These are phyloP conservation scores for Amniataba percoides DNA, from an alignment of 2,797 vertebrate species.

Conservation along the genomic window DNA sequence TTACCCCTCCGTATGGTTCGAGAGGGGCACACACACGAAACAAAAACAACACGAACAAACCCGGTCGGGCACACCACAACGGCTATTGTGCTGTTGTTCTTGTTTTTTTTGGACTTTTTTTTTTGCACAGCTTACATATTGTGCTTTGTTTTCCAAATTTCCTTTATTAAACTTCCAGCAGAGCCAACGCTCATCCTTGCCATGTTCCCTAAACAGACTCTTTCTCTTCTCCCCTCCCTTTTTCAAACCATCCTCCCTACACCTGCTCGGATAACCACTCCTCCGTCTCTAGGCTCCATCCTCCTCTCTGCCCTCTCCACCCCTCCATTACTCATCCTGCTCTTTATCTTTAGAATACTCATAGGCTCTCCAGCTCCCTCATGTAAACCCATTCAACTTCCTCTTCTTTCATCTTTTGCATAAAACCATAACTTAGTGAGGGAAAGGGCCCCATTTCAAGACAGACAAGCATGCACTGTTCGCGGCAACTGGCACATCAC, in stretches of 20 bases:
- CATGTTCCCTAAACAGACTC: constrained; percentile 50
- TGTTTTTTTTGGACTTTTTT: constrained; percentile 26
- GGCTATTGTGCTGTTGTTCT: constrained; percentile 66
- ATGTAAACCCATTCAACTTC: constrained; percentile 74
- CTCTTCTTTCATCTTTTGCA: constrained; percentile 79
- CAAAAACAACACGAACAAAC: constrained; percentile 82
- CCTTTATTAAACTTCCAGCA: constrained; percentile 65
- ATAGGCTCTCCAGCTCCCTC: constrained; percentile 65
- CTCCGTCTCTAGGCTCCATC: constrained; percentile 71
- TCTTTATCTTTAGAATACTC: constrained; percentile 75
- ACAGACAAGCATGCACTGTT: constrained; percentile 54
- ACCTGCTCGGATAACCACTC: constrained; percentile 79
- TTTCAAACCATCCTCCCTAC: constrained; percentile 62
- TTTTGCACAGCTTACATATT: constrained; percentile 52
- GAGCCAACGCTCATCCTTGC: constrained; percentile 58
- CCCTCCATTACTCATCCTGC: constrained; percentile 71
- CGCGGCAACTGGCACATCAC: constrained; percentile 44
- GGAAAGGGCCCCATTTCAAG: constrained; percentile 51
- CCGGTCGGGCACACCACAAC: constrained; percentile 42
- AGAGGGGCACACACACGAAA: constrained; percentile 57
- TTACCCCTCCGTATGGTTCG: constrained; percentile 88
- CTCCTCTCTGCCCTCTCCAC: constrained; percentile 70
- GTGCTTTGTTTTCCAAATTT: constrained; percentile 73
- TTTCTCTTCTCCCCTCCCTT: constrained; percentile 54
- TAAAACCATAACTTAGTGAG: constrained; percentile 70